A percentile compares a stretch with the other conserved stretches of the same genome.
These are phyloP conservation scores for Australoheros facetus DNA, from an alignment of 2,797 vertebrate genomes.

Conservation along the genomic window DNA sequence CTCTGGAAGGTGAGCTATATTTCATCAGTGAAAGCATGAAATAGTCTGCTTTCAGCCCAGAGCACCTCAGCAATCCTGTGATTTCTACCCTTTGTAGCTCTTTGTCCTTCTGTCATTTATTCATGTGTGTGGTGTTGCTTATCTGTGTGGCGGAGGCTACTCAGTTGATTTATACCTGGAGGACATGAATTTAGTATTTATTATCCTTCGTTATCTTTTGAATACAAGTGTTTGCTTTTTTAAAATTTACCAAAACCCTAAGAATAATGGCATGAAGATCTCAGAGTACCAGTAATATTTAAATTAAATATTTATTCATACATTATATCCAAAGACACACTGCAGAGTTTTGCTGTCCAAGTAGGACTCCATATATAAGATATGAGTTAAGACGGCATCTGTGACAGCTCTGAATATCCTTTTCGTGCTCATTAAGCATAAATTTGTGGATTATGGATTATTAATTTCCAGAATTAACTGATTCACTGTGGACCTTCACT, in stretches of 20 bases:
- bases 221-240: background rate
- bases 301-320: background rate
- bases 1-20: constrained; percentile 42
- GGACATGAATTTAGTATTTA: constrained; percentile 1
- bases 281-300: background rate
- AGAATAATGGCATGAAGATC: background rate
- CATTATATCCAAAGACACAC: background rate
- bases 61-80: constrained; percentile 5
- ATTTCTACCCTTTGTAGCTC: constrained; percentile 19
- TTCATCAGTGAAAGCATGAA: constrained; percentile 44
- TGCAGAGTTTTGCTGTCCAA: background rate
- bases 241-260: background rate
- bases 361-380: background rate
- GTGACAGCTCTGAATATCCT: background rate
- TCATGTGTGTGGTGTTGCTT: constrained; percentile 22
- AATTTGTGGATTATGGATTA: background rate
- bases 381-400: background rate
- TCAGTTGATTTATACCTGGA: constrained; percentile 10
- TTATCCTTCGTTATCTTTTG: background rate
- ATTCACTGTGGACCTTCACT: constrained; percentile 6
- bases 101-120: constrained; percentile 15
- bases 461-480: constrained; percentile 14
- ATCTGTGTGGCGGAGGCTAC: background rate
- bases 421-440: constrained; percentile 25
- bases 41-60: constrained; percentile 27